Conservation (phyloP, 2,113 vertebrate species). For the Pedetes capensis region DNA sequence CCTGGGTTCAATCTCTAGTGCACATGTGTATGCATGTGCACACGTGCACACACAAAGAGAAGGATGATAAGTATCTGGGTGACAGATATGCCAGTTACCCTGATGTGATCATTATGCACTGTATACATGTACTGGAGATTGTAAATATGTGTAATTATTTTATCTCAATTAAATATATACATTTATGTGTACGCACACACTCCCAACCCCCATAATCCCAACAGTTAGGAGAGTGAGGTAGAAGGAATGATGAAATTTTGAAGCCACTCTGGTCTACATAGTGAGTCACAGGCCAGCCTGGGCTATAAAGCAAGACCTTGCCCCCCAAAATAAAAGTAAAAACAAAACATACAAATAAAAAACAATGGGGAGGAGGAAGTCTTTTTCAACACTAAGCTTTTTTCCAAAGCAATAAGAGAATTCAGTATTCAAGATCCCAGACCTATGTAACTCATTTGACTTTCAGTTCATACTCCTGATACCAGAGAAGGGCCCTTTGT, state of each 20-base stretch:
- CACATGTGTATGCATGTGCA: too few relatives aligned
- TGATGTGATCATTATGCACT: neutral
- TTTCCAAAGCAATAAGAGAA: neutral
- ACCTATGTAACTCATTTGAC: neutral
- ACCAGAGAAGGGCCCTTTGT: neutral
- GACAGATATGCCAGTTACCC: neutral
- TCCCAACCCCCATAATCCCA: too few relatives aligned
- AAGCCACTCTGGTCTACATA: too few relatives aligned
- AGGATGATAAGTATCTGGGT: neutral
- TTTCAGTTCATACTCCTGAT: accelerated
- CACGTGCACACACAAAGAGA: too few relatives aligned
- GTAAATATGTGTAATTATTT: neutral
- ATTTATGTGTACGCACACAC: neutral
- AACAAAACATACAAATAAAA: too few relatives aligned
- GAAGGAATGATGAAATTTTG: too few relatives aligned
- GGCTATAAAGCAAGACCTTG: too few relatives aligned
- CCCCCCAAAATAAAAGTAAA: too few relatives aligned
- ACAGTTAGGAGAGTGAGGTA: too few relatives aligned
- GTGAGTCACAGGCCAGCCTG: too few relatives aligned
- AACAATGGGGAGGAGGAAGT: neutral
- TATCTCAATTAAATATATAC: neutral
- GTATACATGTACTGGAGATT: neutral
- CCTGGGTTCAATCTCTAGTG: neutral
- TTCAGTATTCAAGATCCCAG: neutral
- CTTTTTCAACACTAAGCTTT: neutral